Evolutionary conservation across 2,888 invertebrate species (phyloP).

Genomic region (Platycnemis pennipes): DNA sequence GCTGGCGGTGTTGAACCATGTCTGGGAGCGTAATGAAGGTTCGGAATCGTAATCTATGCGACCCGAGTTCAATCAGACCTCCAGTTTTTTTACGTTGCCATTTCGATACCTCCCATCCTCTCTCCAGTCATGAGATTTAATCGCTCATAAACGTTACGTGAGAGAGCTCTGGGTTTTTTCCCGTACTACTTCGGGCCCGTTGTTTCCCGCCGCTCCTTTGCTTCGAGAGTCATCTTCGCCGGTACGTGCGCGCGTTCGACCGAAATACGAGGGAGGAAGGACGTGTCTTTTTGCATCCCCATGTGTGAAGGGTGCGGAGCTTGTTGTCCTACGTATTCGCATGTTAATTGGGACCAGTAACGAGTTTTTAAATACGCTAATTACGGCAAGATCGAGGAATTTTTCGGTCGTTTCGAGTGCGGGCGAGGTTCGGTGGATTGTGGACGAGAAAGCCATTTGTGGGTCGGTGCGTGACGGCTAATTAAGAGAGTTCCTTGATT

Average conservation of each 20-base stretch:
- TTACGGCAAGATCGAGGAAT: constrained; percentile 26
- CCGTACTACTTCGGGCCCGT: too few relatives aligned
- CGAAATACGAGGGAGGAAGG: not conserved
- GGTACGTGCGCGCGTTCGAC: not conserved
- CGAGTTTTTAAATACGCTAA: constrained; percentile 16
- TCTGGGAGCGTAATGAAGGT: too few relatives aligned
- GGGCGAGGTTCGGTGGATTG: not conserved
- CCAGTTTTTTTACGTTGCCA: too few relatives aligned
- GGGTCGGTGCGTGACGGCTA: constrained; percentile 51
- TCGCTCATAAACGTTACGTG: too few relatives aligned
- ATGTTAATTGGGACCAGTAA: constrained; percentile 7
- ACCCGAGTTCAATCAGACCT: too few relatives aligned
- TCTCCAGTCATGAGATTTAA: too few relatives aligned
- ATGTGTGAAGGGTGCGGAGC: not conserved
- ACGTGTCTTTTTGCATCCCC: not conserved
- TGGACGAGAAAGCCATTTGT: constrained; percentile 8
- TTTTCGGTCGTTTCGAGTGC: not conserved
- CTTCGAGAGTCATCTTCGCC: not conserved
- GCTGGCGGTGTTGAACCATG: too few relatives aligned
- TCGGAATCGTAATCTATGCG: too few relatives aligned
- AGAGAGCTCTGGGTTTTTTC: too few relatives aligned
- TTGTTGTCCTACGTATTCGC: not conserved
- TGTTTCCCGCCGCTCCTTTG: not conserved
- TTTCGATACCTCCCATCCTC: too few relatives aligned
- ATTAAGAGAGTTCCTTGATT: constrained; percentile 43